Percentiles rank a stretch among this genome's conserved stretches.
These are phyloP conservation scores for Octonoba sinensis DNA, from an alignment of 2,888 invertebrate genomes.

Conservation along the genomic window DNA sequence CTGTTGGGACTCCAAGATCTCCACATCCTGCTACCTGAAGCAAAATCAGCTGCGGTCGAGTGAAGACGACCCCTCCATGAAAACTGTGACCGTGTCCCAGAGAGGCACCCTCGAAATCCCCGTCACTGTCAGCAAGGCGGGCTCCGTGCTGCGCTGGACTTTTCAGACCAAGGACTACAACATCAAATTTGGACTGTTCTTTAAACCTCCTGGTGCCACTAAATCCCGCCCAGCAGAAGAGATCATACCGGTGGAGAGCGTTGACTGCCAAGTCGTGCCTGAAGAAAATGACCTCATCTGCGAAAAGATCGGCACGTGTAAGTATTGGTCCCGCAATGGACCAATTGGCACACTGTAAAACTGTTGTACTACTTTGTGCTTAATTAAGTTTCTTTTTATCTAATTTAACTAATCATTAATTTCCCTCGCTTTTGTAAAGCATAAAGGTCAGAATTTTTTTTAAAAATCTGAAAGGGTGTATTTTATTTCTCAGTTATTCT, in stretches of 20 bases:
- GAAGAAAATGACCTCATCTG: slow-evolving; percentile 48
- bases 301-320: slow-evolving; percentile 43
- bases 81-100: slow-evolving; percentile 21
- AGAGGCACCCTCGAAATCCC: slow-evolving; percentile 31
- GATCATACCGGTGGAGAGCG: slow-evolving; percentile 33
- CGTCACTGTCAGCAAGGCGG: slow-evolving; percentile 5
- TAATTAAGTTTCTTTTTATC: too few relatives aligned
- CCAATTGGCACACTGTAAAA: too few relatives aligned
- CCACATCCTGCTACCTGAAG: slow-evolving; percentile 29
- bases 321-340: too few relatives aligned
- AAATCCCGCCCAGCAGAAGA: slow-evolving; percentile 26
- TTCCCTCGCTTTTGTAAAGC: too few relatives aligned
- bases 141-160: slow-evolving; percentile 29
- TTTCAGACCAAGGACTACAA: slow-evolving; percentile 54
- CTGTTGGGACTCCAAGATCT: slow-evolving; percentile 42
- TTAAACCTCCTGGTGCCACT: neutral
- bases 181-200: slow-evolving; percentile 41
- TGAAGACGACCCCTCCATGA: slow-evolving; percentile 22
- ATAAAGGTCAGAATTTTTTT: too few relatives aligned
- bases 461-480: too few relatives aligned
- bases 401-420: too few relatives aligned
- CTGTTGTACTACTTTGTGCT: too few relatives aligned
- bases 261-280: slow-evolving; percentile 42
- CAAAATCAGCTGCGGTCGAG: slow-evolving; percentile 6
- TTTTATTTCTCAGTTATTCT: too few relatives aligned